Evolutionary conservation across 1,140 invertebrate genomes (phyloP).

Genomic region (Drosophila mayri): DNA sequence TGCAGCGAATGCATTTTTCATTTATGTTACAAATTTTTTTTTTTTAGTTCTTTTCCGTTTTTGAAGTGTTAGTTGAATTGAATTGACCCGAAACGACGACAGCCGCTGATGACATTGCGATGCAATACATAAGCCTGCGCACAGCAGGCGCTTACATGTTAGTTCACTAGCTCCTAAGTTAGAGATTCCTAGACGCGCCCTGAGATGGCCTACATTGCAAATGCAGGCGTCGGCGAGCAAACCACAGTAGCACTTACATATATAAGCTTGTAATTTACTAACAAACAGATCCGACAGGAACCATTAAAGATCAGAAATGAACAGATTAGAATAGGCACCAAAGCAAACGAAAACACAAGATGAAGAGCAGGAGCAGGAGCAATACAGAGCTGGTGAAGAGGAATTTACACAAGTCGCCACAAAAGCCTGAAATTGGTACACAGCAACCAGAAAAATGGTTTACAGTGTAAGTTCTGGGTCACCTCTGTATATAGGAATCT

Average conservation of each 20-base stretch:
- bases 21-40: not conserved
- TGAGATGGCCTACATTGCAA: not conserved
- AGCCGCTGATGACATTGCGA: constrained; percentile 7
- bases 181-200: constrained; percentile 3
- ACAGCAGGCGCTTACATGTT: constrained; percentile 10
- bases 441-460: not conserved
- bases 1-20: not conserved
- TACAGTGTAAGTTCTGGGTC: not conserved
- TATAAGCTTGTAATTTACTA: constrained; percentile 14
- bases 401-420: not conserved
- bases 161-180: constrained; percentile 16
- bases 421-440: too few relatives aligned
- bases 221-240: constrained; percentile 2
- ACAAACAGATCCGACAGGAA: not conserved
- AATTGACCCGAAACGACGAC: not conserved
- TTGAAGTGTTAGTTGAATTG: constrained; percentile 11
- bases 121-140: constrained; percentile 17
- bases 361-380: too few relatives aligned
- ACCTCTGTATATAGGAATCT: not conserved
- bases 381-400: not conserved
- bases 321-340: constrained; percentile 16
- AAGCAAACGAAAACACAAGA: not conserved
- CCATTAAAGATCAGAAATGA: not conserved
- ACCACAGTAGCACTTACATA: constrained; percentile 1
- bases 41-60: not conserved